Conservation (phyloP, 1,140 invertebrate genomes). For the Steinernema feltiae region DNA sequence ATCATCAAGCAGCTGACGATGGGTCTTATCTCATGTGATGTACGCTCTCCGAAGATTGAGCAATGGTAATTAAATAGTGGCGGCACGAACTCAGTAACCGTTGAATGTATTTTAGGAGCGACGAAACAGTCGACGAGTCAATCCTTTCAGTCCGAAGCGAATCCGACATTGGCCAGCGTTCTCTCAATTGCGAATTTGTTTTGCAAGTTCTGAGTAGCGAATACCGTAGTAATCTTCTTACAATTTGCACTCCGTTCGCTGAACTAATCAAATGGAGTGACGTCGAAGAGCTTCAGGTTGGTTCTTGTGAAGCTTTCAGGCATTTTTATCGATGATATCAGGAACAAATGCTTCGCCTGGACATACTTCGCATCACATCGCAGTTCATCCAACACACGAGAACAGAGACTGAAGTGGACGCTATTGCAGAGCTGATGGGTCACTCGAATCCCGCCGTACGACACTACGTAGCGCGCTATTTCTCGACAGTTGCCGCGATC, state of each 20-base stretch:
- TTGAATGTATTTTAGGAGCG: not conserved
- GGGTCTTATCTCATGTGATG: constrained; percentile 27
- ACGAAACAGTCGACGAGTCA: not conserved
- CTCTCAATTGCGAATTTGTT: not conserved
- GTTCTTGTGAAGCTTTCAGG: constrained; percentile 12
- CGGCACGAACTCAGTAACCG: constrained; percentile 14
- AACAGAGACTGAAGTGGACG: constrained; percentile 7
- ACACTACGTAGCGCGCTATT: constrained; percentile 34
- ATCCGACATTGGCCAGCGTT: not conserved
- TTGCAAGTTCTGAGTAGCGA: not conserved
- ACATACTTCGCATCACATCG: constrained; percentile 3
- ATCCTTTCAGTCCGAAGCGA: constrained; percentile 22
- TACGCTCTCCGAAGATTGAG: constrained; percentile 16
- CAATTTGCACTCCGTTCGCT: not conserved
- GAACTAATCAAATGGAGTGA: not conserved
- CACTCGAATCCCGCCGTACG: constrained; percentile 39
- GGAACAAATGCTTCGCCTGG: constrained; percentile 26
- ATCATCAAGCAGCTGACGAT: constrained; percentile 39
- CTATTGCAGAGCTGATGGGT: constrained; percentile 14
- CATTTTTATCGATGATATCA: constrained; percentile 34
- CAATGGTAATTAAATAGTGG: constrained; percentile 15
- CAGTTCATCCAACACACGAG: constrained; percentile 14
- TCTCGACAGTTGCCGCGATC: constrained; percentile 37
- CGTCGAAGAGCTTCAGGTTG: not conserved
- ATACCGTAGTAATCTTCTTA: not conserved